Base-by-base conservation (phyloP, 30 jellyfish, hydroid and myxozoan species). In the Turritopsis dohrnii region DNA sequence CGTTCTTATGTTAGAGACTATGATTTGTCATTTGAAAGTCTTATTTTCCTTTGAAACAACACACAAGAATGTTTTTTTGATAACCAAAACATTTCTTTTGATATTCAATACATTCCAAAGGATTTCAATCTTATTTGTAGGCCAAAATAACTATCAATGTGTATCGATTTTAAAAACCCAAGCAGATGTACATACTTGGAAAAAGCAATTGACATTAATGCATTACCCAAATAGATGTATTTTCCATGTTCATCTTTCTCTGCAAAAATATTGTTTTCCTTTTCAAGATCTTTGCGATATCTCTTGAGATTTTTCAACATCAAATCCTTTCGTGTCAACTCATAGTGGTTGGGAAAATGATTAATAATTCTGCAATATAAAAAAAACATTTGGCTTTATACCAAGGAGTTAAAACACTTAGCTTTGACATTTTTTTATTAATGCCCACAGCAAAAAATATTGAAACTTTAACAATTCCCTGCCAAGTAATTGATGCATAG, bases 261-360 rank as follows among this genome's bases (percentile, higher is more conserved):
- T 28, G 98, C 93, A 88, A 88, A 93, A 8, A 88, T 66, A 83
- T 90, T 88, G 69, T 96, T 96, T 29, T 93, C 98, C 83, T 88
- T 93, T 80, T 93, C 98, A 29, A 93, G 72, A 21, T 93, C 98
- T 72, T 85, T 88, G 69, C 98, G 83, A 80, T 88, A 93, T 21
- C 98, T 77, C 75, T 93, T 93, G 27, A 93, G 53, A 71, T 93
- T 93, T 75, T 86, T 88, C 74, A 93, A 85, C 98, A 93, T 93
- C 87, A 83, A 17, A 66, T 93, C 98, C 72, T 93, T 93, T 65
- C 98, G 77, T 25, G 98, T 93, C 80, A 93, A 65, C 89, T 93
- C 98, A 74, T 93, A 86, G 79, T 93, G 96, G 81, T 93, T 93
- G 16, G 98, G 96, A 30, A 88, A 93, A 66, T 93, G 98, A 76